A percentile compares a stretch with the other conserved stretches of the same genome.
Conservation (phyloP, 2,888 invertebrate genomes). For the Ichneumoninae sp. region DNA sequence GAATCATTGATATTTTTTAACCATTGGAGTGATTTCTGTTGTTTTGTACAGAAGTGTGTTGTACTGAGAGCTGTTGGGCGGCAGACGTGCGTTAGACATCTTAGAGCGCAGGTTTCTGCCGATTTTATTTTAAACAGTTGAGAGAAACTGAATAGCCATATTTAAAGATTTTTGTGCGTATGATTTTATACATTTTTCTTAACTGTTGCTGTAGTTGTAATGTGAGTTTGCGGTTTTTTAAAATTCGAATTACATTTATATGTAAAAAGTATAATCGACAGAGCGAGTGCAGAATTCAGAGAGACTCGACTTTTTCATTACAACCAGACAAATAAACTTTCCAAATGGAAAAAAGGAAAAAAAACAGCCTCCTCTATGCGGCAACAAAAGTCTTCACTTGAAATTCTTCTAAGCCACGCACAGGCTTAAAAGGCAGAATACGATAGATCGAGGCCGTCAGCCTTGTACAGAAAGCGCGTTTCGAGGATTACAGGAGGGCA, state of each 20-base stretch:
- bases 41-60: not conserved
- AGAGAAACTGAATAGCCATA: no score
- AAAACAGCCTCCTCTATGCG: not conserved
- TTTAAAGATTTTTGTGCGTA: no score
- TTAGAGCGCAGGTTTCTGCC: no score
- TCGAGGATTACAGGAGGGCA: constrained; percentile 28
- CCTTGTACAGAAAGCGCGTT: constrained; percentile 23
- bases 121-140: no score
- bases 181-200: no score
- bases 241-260: no score
- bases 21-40: not conserved
- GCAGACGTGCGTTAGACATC: no score
- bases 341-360: not conserved
- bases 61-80: no score
- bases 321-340: not conserved
- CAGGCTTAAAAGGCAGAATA: constrained; percentile 4
- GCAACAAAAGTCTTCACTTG: not conserved
- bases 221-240: no score
- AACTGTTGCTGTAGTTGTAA: no score
- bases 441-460: constrained; percentile 1
- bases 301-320: not conserved
- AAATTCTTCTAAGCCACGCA: constrained; percentile 14
- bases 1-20: not conserved
- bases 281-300: not conserved
- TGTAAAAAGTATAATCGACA: not conserved